Conservation (phyloP, 2,113 vertebrate genomes). For the Ceyx cyanopectus region DNA sequence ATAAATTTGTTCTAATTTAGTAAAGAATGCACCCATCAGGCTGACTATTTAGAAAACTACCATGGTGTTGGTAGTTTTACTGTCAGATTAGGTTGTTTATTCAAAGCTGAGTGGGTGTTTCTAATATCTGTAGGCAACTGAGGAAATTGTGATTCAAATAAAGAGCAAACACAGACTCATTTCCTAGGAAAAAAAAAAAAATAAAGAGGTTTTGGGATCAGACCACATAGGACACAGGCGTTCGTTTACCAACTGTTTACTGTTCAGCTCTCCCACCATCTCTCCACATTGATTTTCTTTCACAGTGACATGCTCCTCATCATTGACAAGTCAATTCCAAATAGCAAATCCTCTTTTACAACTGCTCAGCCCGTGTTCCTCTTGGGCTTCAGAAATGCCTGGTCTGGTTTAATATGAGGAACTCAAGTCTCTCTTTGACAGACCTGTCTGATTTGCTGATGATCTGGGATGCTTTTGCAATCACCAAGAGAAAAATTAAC, state of each 20-base stretch:
- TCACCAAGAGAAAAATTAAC: neutral
- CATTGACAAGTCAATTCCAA: constrained; percentile 46
- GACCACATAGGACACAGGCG: neutral
- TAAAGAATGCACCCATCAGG: neutral
- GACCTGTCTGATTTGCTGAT: neutral
- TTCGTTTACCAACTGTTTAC: neutral
- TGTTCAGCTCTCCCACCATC: neutral
- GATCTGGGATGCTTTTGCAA: neutral
- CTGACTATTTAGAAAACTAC: fast-evolving
- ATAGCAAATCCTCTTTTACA: neutral
- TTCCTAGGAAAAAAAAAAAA: neutral
- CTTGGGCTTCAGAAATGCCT: neutral
- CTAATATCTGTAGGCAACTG: neutral
- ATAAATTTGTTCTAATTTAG: neutral
- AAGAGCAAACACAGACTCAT: neutral
- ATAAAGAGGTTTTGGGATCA: neutral
- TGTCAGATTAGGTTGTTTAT: neutral
- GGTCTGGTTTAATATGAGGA: neutral
- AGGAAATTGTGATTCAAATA: neutral
- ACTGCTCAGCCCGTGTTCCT: neutral
- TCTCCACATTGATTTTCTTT: constrained; percentile 21
- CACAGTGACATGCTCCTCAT: neutral
- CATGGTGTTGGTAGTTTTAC: neutral
- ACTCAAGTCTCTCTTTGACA: neutral
- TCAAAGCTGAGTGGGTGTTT: neutral